Percentiles rank a stretch among this genome's conserved stretches.
Conservation (phyloP, 1,140 invertebrate genomes). For the Ericerus pela region DNA sequence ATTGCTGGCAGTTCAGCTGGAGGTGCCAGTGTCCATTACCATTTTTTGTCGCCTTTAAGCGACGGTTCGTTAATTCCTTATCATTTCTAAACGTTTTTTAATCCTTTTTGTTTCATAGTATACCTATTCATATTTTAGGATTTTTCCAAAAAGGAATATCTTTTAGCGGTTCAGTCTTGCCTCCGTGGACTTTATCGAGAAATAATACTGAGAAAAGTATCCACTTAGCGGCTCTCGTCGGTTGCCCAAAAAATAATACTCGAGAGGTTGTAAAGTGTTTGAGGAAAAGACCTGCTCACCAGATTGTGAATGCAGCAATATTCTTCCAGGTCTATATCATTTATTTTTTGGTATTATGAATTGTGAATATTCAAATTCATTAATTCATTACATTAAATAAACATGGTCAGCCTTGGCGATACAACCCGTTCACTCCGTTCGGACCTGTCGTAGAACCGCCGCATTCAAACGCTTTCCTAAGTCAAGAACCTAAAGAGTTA, state of each 20-base stretch:
- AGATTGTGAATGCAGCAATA: constrained; percentile 31
- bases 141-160: constrained; percentile 56
- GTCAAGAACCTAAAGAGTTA: constrained; percentile 38
- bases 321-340: constrained; percentile 7
- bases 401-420: constrained; percentile 32
- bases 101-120: not conserved
- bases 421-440: constrained; percentile 44
- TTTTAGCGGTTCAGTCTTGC: constrained; percentile 56
- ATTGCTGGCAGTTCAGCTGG: constrained; percentile 42
- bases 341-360: constrained; percentile 17
- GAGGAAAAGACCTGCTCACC: constrained; percentile 40
- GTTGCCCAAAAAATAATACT: constrained; percentile 43
- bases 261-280: constrained; percentile 55
- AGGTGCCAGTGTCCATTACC: constrained; percentile 44
- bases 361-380: not conserved
- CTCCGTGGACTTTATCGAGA: constrained; percentile 52
- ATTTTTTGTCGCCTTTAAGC: constrained; percentile 38
- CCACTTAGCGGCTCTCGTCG: constrained; percentile 45
- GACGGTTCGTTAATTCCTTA: too few species aligned
- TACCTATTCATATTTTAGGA: constrained; percentile 28
- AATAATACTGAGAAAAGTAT: constrained; percentile 49
- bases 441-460: constrained; percentile 39
- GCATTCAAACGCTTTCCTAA: constrained; percentile 34
- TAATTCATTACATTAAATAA: not conserved
- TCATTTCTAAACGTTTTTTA: not conserved